These are phyloP conservation scores for Sebastes jordani DNA, from an alignment of 2,797 vertebrate species.

Conservation along the genomic window DNA sequence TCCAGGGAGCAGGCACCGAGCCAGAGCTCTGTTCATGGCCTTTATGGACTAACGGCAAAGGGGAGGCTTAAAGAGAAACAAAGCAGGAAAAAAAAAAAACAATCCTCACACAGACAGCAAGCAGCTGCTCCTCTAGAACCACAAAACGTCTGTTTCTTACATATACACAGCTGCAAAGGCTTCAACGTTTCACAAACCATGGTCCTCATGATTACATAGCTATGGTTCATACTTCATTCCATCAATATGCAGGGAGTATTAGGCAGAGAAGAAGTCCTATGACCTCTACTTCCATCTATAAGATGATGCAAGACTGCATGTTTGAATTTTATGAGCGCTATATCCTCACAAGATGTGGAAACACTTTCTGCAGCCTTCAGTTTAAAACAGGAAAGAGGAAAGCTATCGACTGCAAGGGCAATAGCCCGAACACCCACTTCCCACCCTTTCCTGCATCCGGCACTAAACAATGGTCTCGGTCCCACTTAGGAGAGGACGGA, in stretches of 20 bases:
- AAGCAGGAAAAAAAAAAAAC: constrained; percentile 48
- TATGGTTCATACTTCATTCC: background rate
- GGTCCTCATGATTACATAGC: constrained; percentile 25
- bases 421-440: constrained; percentile 60
- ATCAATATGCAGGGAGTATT: background rate
- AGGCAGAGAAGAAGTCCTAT: background rate
- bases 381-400: constrained; percentile 81
- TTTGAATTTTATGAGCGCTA: background rate
- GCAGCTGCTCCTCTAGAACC: constrained; percentile 77
- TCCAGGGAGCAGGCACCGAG: constrained; percentile 64
- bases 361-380: constrained; percentile 19
- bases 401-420: constrained; percentile 61
- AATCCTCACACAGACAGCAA: constrained; percentile 62
- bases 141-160: constrained; percentile 53
- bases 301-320: background rate
- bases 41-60: constrained; percentile 70
- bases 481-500: constrained; percentile 36
- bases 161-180: constrained; percentile 68
- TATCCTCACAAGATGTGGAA: background rate
- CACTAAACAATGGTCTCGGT: constrained; percentile 74
- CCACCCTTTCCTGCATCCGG: constrained; percentile 88
- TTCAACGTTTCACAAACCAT: constrained; percentile 43
- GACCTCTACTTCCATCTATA: background rate
- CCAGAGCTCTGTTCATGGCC: constrained; percentile 66
- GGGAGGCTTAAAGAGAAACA: constrained; percentile 71